Conservation (phyloP, 2,113 vertebrate genomes). For the Lamprotornis superbus region DNA sequence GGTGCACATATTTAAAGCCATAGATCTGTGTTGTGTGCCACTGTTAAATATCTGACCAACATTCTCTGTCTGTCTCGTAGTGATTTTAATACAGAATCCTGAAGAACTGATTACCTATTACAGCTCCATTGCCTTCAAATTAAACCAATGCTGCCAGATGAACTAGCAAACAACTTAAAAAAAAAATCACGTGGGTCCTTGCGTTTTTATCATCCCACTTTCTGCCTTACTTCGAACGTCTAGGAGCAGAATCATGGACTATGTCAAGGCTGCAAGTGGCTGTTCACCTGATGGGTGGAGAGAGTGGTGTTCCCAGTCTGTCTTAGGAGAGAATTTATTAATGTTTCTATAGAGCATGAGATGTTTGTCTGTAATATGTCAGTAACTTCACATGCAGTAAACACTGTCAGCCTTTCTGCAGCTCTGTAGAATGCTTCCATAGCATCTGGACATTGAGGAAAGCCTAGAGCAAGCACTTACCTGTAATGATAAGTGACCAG, state of each 20-base stretch:
- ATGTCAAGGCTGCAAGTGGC: neutral
- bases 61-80: neutral
- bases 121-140: neutral
- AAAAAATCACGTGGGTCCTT: neutral
- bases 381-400: neutral
- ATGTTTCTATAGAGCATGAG: neutral
- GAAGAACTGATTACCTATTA: neutral
- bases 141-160: neutral
- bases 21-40: neutral
- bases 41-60: neutral
- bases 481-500: neutral
- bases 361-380: neutral
- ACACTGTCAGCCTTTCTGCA: neutral
- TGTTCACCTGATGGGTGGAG: neutral
- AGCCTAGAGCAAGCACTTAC: too few relatives aligned
- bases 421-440: neutral
- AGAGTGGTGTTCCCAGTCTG: neutral
- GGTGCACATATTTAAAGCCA: neutral
- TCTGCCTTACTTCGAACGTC: neutral
- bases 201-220: neutral
- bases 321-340: neutral
- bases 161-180: neutral
- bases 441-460: neutral
- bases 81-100: neutral
- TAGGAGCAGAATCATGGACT: neutral